Evolutionary conservation across 2,113 vertebrate genomes (phyloP).

Genomic region (Pterocles gutturalis): DNA sequence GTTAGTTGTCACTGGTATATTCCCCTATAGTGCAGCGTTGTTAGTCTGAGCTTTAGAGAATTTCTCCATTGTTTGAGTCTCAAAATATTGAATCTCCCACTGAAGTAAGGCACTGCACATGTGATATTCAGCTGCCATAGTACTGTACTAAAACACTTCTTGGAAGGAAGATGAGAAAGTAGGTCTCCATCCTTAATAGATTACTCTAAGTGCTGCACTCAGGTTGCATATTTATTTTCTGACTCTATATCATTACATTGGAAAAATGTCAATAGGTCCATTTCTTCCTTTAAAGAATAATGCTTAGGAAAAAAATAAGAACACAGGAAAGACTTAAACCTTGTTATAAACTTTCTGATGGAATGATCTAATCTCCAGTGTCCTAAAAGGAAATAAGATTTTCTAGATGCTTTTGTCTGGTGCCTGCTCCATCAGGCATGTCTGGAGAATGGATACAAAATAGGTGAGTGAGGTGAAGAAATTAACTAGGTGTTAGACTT

Average conservation of each 20-base stretch:
- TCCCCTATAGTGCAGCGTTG: background rate
- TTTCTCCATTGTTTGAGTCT: background rate
- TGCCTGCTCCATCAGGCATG: accelerated
- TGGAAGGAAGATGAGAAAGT: background rate
- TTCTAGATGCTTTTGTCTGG: accelerated
- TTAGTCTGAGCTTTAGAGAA: background rate
- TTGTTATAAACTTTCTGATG: background rate
- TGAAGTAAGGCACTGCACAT: background rate
- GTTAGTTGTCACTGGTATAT: background rate
- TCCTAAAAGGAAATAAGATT: background rate
- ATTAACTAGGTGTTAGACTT: background rate
- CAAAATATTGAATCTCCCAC: background rate
- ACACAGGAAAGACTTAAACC: background rate
- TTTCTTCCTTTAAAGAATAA: background rate
- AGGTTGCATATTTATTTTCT: background rate
- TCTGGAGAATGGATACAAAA: background rate
- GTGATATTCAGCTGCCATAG: background rate
- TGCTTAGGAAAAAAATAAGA: background rate
- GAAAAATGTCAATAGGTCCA: background rate
- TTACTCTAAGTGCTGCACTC: background rate
- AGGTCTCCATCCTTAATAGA: background rate
- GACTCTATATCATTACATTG: background rate
- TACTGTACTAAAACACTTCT: background rate
- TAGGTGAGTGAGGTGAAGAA: background rate
- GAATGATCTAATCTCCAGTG: background rate